A percentile compares a stretch with the other conserved stretches of the same genome.
These are phyloP conservation scores for Rhopalosiphum nymphaeae DNA, from an alignment of 2,888 invertebrate genomes.

Conservation along the genomic window DNA sequence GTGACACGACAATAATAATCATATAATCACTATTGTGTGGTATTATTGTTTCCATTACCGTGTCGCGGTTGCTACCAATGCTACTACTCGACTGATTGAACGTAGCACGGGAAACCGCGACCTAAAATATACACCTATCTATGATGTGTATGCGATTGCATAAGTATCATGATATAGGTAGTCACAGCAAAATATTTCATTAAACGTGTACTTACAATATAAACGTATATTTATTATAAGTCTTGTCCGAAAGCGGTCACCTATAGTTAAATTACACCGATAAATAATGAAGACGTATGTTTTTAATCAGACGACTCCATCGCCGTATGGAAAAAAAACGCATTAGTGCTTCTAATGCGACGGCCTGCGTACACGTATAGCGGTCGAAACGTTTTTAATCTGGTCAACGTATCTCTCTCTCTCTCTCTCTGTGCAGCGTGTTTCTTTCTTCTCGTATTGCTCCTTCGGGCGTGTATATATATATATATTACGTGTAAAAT, in stretches of 20 bases:
- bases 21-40: background rate
- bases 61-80: background rate
- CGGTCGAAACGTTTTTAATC: slow-evolving; percentile 30
- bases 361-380: background rate
- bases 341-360: background rate
- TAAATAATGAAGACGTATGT: slow-evolving; percentile 41
- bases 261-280: slow-evolving; percentile 6
- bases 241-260: slow-evolving; percentile 13
- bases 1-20: background rate
- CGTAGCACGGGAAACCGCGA: no score
- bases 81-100: background rate
- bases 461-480: slow-evolving; percentile 12
- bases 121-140: background rate
- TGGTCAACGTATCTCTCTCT: background rate
- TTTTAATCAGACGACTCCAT: slow-evolving; percentile 31
- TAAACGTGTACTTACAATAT: background rate
- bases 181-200: background rate
- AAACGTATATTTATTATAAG: background rate
- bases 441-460: background rate
- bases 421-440: background rate
- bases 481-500: background rate
- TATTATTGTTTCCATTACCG: background rate
- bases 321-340: background rate
- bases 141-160: no score
- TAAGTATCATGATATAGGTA: background rate